Base-by-base conservation (phyloP, 2,113 vertebrate species). In the Turnix velox region DNA sequence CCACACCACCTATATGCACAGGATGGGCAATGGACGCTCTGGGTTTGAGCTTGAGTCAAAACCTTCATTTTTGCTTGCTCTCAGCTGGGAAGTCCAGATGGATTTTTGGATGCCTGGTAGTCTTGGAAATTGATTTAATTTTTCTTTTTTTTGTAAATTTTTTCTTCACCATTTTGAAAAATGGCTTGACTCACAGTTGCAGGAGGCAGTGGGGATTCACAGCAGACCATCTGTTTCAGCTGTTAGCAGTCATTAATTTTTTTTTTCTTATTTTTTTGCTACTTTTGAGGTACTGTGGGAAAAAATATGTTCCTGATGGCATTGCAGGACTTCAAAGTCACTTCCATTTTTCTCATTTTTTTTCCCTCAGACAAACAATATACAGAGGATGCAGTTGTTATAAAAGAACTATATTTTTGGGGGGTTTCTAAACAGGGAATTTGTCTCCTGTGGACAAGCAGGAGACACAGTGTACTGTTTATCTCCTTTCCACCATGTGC, bases 141-240 rank as follows among this genome's bases (percentile, higher is more conserved):
- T 9, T 7, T 91, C 84, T 73, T 78, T 48, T 9, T 7, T 46
- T 40, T 39, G 25, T 7, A 31, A n/a, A 24, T 46, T 27, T 68
- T 80, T 54, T 22, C 74, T 61, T 94, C 80, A 84, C 90, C 84
- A 19, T 72, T 75, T 87, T 95, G 77, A 84, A 81, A 78, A 94
- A 74, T 93, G 91, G 69, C 87, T 95, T 96, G 94, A 95, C 86
- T 96, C 95, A 93, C 80, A 87, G 91, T 93, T 92, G 86, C 92
- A 75, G 43, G 95, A 92, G 92, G 96, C 94, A 95, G 87, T 91
- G 88, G 95, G 84, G 95, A 94, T 84, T 96, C 91, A 63, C 91
- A 84, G 88, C 87, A 79, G 71, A 94, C 95, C 95, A 96, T 96
- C 95, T 96, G 95, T 82, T 95, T 96, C 94, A 89, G 95, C 91